A percentile compares a stretch with the other conserved stretches of the same genome.
Conservation (phyloP, 2,113 vertebrate genomes). For the Cyphomyrus discorhynchus region DNA sequence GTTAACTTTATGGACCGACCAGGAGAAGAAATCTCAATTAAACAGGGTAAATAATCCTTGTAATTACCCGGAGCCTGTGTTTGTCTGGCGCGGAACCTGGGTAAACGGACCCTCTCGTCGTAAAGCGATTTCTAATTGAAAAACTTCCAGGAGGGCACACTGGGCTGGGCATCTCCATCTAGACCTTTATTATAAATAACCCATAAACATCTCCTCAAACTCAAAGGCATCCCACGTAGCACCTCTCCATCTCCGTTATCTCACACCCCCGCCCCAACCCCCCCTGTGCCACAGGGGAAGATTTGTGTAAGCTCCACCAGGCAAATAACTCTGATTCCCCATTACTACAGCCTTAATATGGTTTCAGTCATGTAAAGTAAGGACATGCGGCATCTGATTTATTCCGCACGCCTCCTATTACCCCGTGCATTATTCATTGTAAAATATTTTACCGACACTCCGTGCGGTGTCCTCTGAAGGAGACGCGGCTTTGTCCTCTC, state of each 20-base stretch:
- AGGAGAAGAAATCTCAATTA: slow-evolving; percentile 65
- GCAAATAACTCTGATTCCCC: slow-evolving; percentile 18
- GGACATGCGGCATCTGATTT: slow-evolving; percentile 2
- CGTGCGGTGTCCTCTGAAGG: slow-evolving; percentile 7
- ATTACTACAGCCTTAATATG: slow-evolving; percentile 19
- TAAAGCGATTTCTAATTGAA: slow-evolving; percentile 62
- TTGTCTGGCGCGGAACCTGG: slow-evolving; percentile 60
- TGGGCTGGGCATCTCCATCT: neutral
- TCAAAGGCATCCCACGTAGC: slow-evolving; percentile 7
- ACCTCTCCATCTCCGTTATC: slow-evolving; percentile 17
- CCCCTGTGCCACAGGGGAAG: neutral
- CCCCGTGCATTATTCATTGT: slow-evolving; percentile 4
- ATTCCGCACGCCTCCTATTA: slow-evolving; percentile 1
- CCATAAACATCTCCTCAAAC: slow-evolving; percentile 25
- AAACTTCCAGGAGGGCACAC: slow-evolving; percentile 27
- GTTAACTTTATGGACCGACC: slow-evolving; percentile 65
- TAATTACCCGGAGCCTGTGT: slow-evolving; percentile 62
- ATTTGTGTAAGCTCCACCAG: slow-evolving; percentile 18
- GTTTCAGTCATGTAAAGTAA: slow-evolving; percentile 16
- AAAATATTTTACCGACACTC: slow-evolving; percentile 18
- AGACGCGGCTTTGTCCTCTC: neutral
- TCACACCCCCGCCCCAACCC: neutral
- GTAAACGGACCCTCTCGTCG: slow-evolving; percentile 63
- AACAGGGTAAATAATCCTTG: slow-evolving; percentile 70
- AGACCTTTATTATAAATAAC: slow-evolving; percentile 20